phyloP scores from a whole-genome alignment of 2,113 vertebrate species.

The Indri indri region DNA sequence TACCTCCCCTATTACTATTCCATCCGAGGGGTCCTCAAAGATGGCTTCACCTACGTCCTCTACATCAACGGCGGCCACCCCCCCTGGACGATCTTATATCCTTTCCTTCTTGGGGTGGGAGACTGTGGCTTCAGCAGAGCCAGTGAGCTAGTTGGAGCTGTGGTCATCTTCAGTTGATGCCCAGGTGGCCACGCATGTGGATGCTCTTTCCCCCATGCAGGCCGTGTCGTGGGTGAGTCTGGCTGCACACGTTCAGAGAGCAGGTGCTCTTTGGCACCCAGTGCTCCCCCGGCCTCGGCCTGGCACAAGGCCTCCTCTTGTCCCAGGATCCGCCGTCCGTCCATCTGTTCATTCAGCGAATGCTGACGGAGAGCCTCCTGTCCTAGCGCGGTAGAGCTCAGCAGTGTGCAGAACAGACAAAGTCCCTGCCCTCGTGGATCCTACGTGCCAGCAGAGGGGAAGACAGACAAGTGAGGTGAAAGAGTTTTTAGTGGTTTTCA shows the following conservation, averaged over 20 bases:
- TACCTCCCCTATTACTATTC: conserved; percentile 99
- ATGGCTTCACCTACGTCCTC: conserved; percentile 98
- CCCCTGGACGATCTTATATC: conserved; percentile 99
- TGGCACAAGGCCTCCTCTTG: background rate
- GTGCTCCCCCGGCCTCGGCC: background rate
- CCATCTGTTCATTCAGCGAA: background rate
- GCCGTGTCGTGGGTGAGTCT: background rate
- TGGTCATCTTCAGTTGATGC: background rate
- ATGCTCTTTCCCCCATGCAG: background rate
- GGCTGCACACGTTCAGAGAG: background rate
- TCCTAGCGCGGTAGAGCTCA: background rate
- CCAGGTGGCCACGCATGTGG: background rate
- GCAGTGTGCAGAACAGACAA: background rate
- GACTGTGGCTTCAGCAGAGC: background rate
- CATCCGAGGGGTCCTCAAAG: conserved; percentile 97
- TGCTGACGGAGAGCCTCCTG: background rate
- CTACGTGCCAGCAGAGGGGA: background rate
- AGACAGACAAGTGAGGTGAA: background rate
- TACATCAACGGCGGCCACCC: conserved; percentile 98
- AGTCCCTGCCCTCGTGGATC: background rate
- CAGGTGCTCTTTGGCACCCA: background rate
- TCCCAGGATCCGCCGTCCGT: background rate
- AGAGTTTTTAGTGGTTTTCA: background rate
- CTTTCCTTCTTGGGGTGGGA: conserved; percentile 79
- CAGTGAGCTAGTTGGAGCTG: background rate